Percentiles rank a stretch among this genome's conserved stretches.
phyloP scores from a whole-genome alignment of 2,888 invertebrate genomes.

The Drosophila emarginata region DNA sequence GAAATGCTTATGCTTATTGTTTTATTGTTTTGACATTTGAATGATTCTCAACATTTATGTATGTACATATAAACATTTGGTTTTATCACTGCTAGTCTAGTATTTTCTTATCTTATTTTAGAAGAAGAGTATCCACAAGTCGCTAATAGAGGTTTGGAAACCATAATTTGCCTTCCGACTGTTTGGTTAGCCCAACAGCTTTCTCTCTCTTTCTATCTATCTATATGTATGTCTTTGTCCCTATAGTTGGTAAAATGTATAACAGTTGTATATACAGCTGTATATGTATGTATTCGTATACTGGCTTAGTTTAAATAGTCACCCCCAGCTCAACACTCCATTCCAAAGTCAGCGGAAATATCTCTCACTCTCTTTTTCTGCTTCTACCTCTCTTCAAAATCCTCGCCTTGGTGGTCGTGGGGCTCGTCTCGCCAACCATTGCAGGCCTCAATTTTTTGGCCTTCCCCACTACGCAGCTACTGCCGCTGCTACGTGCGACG shows the following conservation, averaged over 20 bases:
- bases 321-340: not conserved
- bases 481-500: not conserved
- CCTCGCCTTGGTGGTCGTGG: slow-evolving; percentile 51
- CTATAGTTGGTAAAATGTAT: slow-evolving; percentile 5
- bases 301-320: not conserved
- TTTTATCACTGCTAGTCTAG: too few species aligned
- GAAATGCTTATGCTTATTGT: not conserved
- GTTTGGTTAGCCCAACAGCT: not conserved
- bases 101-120: too few species aligned
- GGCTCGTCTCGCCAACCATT: slow-evolving; percentile 59
- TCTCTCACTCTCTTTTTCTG: slow-evolving; percentile 9
- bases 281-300: not conserved
- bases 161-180: not conserved
- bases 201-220: not conserved
- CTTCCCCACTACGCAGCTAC: slow-evolving; percentile 15
- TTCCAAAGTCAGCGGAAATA: slow-evolving; percentile 19
- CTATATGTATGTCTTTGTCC: not conserved
- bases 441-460: not conserved
- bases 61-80: not conserved
- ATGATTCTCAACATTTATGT: not conserved
- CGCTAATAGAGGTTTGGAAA: not conserved
- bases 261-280: slow-evolving; percentile 17
- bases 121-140: not conserved
- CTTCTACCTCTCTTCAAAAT: slow-evolving; percentile 18
- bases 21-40: not conserved